Conservation (phyloP, 92 coral and sea anemone species). For the Umimayanthus chanpuru region DNA sequence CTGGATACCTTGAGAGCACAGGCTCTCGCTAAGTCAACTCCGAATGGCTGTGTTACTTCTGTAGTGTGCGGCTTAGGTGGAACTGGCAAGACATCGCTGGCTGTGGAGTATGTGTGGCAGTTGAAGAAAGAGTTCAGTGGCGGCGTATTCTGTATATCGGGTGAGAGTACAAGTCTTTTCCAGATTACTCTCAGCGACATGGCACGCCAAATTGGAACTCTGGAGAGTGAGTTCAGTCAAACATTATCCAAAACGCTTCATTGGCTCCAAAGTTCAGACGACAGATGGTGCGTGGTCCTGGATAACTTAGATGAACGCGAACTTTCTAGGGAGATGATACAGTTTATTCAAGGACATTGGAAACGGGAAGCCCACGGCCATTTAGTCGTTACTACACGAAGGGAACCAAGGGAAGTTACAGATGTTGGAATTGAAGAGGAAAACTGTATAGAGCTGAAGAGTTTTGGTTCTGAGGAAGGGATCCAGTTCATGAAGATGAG, state of each 20-base stretch:
- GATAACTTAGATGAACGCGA: conserved; percentile 78
- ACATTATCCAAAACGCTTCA: conserved; percentile 67
- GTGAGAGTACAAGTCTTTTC: conserved; percentile 69
- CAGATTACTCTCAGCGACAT: conserved; percentile 67
- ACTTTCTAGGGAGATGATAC: conserved; percentile 65
- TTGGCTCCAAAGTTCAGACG: conserved; percentile 48
- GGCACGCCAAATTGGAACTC: conserved; percentile 71
- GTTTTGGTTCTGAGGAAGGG: conserved; percentile 63
- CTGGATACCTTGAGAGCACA: conserved; percentile 44
- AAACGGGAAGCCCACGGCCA: conserved; percentile 68
- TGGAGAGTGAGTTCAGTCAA: conserved; percentile 53
- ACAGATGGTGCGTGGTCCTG: conserved; percentile 71
- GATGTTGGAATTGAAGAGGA: conserved; percentile 59
- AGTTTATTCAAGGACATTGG: conserved; percentile 76
- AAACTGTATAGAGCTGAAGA: conserved; percentile 60
- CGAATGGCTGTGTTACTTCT: conserved; percentile 43
- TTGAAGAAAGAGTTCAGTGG: conserved; percentile 63
- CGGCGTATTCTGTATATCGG: conserved; percentile 91
- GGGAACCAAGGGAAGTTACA: conserved; percentile 60
- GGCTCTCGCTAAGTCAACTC: conserved; percentile 5
- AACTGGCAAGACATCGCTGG: conserved; percentile 86
- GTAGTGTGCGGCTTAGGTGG: conserved; percentile 88
- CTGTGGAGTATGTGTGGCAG: conserved; percentile 72
- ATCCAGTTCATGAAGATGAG: conserved; percentile 59
- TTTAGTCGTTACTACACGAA: conserved; percentile 74